Evolutionary conservation across 1,140 invertebrate genomes (phyloP).

Genomic region (Acromyrmex heyeri): DNA sequence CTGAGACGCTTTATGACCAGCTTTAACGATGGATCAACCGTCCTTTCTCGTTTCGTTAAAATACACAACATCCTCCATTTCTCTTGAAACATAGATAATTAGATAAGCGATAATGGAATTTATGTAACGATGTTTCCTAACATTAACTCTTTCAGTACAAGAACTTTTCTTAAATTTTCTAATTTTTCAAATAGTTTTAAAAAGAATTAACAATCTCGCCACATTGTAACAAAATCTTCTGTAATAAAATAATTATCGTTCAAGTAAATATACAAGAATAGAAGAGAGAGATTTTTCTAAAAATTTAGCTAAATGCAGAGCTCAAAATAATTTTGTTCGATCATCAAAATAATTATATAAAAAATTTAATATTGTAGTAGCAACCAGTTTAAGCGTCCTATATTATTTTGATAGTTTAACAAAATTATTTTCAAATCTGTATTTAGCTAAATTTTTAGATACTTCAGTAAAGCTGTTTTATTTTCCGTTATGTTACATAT

Average conservation of each 20-base stretch:
- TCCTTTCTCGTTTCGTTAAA: neutral
- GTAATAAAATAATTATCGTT: neutral
- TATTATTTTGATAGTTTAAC: too few relatives aligned
- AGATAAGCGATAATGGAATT: conserved; percentile 11
- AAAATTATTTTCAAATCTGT: too few relatives aligned
- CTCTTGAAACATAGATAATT: neutral
- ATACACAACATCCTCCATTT: neutral
- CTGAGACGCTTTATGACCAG: neutral
- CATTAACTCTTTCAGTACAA: neutral
- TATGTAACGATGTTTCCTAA: neutral
- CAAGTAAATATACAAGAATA: neutral
- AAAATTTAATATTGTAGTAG: too few relatives aligned
- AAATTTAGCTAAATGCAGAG: too few relatives aligned
- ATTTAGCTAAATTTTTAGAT: too few relatives aligned
- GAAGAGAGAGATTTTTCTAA: too few relatives aligned
- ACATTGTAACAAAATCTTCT: neutral
- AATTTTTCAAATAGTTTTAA: neutral
- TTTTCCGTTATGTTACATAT: too few relatives aligned
- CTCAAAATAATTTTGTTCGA: too few relatives aligned
- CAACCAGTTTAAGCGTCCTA: too few relatives aligned
- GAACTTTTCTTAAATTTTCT: neutral
- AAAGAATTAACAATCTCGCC: neutral
- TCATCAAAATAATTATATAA: too few relatives aligned
- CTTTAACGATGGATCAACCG: conserved; percentile 5
- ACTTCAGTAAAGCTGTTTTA: too few relatives aligned